Conservation (phyloP, 1,140 invertebrate genomes). For the Tetramorium parvispinum region DNA sequence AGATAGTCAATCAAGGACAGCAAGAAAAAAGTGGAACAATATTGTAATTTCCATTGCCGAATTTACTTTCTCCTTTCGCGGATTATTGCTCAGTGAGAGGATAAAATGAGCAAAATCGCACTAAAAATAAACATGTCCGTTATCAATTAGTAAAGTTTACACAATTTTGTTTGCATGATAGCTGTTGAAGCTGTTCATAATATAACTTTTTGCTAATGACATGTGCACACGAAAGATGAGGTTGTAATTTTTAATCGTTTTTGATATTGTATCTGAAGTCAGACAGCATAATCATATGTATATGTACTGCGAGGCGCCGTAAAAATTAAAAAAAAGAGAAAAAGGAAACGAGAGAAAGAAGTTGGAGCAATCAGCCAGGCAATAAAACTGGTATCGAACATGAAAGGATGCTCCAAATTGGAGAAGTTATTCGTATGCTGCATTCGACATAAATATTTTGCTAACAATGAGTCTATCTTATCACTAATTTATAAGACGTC, state of each 20-base stretch:
- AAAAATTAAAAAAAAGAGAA: background rate
- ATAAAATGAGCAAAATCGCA: background rate
- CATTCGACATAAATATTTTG: constrained; percentile 31
- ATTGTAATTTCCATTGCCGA: background rate
- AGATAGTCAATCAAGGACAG: background rate
- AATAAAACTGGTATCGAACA: constrained; percentile 19
- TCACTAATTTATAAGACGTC: constrained; percentile 51
- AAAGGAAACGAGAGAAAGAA: background rate
- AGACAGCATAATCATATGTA: background rate
- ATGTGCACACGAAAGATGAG: background rate
- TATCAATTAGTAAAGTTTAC: constrained; percentile 64
- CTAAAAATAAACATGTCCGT: constrained; percentile 67
- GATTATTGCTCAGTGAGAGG: background rate
- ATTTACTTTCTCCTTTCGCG: constrained; percentile 34
- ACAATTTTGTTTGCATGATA: constrained; percentile 62
- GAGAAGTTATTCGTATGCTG: background rate
- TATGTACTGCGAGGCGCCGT: background rate
- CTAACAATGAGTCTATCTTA: constrained; percentile 63
- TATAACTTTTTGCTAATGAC: background rate
- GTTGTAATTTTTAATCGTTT: constrained; percentile 41
- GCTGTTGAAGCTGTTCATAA: constrained; percentile 6
- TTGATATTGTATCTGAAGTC: constrained; percentile 22
- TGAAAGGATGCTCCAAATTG: background rate
- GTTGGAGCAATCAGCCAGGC: background rate
- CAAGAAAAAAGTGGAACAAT: constrained; percentile 9